phyloP scores from a whole-genome alignment of 2,888 invertebrate species.

The Trichogramma evanescens region DNA sequence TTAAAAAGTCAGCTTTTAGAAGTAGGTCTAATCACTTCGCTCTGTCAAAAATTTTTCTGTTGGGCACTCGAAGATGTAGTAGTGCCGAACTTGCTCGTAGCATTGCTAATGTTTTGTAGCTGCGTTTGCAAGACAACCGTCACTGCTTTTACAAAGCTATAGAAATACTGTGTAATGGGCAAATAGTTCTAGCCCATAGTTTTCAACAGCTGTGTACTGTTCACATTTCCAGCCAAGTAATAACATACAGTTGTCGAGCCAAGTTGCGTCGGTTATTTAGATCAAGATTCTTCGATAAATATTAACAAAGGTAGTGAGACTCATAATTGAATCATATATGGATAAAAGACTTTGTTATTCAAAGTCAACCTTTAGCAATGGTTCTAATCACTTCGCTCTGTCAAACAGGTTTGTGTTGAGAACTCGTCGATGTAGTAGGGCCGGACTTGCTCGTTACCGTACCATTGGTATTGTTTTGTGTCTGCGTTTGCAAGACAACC shows the following conservation, averaged over 20 bases:
- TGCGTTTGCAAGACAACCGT: conserved; percentile 52
- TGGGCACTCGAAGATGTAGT: conserved; percentile 34
- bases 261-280: too few species aligned
- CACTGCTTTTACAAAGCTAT: conserved; percentile 61
- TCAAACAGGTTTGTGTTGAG: conserved; percentile 34
- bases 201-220: conserved; percentile 52
- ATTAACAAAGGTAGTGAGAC: too few species aligned
- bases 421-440: conserved; percentile 27
- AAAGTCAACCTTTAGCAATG: neutral
- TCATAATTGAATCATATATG: too few species aligned
- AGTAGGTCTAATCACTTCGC: conserved; percentile 1
- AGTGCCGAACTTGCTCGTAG: too few species aligned
- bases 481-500: conserved; percentile 52
- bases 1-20: neutral
- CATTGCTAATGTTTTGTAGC: conserved; percentile 13
- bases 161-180: conserved; percentile 58
- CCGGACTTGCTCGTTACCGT: too few species aligned
- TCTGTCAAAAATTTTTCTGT: conserved; percentile 28
- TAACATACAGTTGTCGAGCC: conserved; percentile 18
- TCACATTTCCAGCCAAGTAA: conserved; percentile 60
- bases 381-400: conserved; percentile 19
- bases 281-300: too few species aligned
- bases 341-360: too few species aligned
- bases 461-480: conserved; percentile 13
- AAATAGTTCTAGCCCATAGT: conserved; percentile 55